Percentiles rank a stretch among this genome's conserved stretches.
phyloP scores from a whole-genome alignment of 2,797 vertebrate genomes.

The Danio choprae region DNA sequence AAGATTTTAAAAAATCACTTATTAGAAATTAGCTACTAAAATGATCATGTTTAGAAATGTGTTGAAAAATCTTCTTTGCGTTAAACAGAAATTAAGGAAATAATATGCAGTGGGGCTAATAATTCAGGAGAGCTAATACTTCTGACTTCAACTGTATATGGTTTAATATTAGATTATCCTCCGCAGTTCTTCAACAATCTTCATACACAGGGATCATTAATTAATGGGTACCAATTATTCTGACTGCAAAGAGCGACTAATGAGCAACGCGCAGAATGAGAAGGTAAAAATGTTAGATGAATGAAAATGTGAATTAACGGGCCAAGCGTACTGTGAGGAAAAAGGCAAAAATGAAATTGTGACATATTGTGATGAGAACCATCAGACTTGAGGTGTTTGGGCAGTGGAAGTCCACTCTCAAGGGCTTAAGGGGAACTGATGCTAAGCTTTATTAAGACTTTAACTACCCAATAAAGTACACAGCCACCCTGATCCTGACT shows the following conservation, averaged over 20 bases:
- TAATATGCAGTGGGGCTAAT: no score
- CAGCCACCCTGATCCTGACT: conserved; percentile 51
- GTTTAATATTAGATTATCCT: conserved; percentile 26
- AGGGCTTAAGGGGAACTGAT: conserved; percentile 52
- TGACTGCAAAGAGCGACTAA: conserved; percentile 29
- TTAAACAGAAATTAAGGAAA: no score
- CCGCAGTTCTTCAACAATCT: conserved; percentile 14
- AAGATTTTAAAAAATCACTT: not conserved
- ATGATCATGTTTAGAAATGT: no score
- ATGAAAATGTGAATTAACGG: conserved; percentile 34
- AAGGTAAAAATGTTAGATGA: conserved; percentile 30
- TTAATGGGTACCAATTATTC: conserved; percentile 15
- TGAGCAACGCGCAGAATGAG: conserved; percentile 22
- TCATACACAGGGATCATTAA: conserved; percentile 37
- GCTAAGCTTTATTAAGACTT: conserved; percentile 61
- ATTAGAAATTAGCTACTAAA: not conserved
- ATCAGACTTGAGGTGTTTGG: conserved; percentile 37
- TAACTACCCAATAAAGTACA: conserved; percentile 62
- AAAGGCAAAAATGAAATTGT: conserved; percentile 13
- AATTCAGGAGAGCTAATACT: no score
- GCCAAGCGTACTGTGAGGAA: not conserved
- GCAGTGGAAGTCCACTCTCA: conserved; percentile 46
- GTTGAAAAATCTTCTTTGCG: no score
- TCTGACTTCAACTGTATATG: no score
- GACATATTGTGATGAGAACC: conserved; percentile 39